Evolutionary conservation across 2,888 invertebrate species (phyloP).

Genomic region (Parnassius orleans): DNA sequence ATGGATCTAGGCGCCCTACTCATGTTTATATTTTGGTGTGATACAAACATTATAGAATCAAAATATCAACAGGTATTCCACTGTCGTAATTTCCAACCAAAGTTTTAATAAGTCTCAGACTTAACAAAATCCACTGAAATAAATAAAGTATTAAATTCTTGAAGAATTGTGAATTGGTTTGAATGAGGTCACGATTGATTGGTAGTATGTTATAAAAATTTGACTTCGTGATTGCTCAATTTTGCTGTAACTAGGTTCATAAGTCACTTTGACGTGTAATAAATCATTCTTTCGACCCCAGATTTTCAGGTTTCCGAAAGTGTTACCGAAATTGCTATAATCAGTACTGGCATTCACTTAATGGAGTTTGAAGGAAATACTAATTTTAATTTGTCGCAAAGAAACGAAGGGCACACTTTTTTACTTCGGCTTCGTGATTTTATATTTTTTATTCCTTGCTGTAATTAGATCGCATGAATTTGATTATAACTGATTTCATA

Average conservation of each 20-base stretch:
- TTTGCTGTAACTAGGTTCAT: conserved; percentile 8
- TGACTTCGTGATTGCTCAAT: conserved; percentile 11
- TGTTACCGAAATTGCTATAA: conserved; percentile 20
- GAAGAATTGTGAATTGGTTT: conserved; percentile 3
- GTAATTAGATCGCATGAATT: too few species aligned
- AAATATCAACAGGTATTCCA: too few species aligned
- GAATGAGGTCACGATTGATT: conserved; percentile 1
- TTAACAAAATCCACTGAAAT: too few species aligned
- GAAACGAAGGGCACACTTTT: background rate
- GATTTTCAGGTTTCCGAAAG: conserved; percentile 12
- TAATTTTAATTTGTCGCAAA: conserved; percentile 12
- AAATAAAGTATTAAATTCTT: background rate
- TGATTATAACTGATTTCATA: too few species aligned
- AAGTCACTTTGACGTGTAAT: conserved; percentile 16
- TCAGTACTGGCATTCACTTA: conserved; percentile 9
- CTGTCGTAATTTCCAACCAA: too few species aligned
- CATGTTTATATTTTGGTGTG: too few species aligned
- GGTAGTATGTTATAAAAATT: conserved; percentile 11
- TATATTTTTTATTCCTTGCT: too few species aligned
- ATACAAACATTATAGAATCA: too few species aligned
- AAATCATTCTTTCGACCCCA: conserved; percentile 13
- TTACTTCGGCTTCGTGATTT: too few species aligned
- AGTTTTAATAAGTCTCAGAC: too few species aligned
- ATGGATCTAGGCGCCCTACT: too few species aligned
- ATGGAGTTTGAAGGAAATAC: background rate